Evolutionary conservation across 2,888 invertebrate genomes (phyloP), one percentile per base, ranked within the genome.

Genomic region (Pyrochroa serraticornis): DNA sequence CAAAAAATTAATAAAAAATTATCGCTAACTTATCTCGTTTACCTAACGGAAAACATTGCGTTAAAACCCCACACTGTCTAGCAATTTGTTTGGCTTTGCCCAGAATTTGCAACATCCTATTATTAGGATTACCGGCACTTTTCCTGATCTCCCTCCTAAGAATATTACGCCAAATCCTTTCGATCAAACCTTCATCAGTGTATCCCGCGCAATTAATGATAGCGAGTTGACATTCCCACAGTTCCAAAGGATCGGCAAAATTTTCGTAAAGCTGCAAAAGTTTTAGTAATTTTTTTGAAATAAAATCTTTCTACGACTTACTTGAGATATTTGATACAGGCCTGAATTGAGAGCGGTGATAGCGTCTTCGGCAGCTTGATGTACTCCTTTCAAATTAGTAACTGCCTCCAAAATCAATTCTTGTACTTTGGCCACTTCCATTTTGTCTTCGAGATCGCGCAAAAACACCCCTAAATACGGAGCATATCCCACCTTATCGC

Each of bases 181-280:
- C 93, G 39, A 98, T 91, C 7, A 97, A 82, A 56, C 91, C 83
- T 0, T 89, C 86, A 77, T 98, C 97, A 70, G 91, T 90, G 79
- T 96, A 93, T 8, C 95, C 94, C 5, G 97, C 95, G 76, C 95
- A 96, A 71, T 96, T 92, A 42, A 98, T 88, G 63, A 99, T 96
- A 5, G 95, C 93, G 54, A 99, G 82, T 80, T 97, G 95, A 77
- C 95, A 93, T 79, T 97, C 96, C 87, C 93, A 91, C 37, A 97
- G 82, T 68, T 91, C 87, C 77, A 92, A 92, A 2, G 91, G 91
- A 71, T 95, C 94, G 0, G 96, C 96, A 80, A 92, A 97, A 64
- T 95, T 91, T 75, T 93, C 91, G 75, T 95, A 97, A 32, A 97
- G 79, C 88, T 91, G 69, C 49, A 75, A 75, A 68, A 58, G 43